phyloP scores from a whole-genome alignment of 2,888 invertebrate species.

The Dione juno region DNA sequence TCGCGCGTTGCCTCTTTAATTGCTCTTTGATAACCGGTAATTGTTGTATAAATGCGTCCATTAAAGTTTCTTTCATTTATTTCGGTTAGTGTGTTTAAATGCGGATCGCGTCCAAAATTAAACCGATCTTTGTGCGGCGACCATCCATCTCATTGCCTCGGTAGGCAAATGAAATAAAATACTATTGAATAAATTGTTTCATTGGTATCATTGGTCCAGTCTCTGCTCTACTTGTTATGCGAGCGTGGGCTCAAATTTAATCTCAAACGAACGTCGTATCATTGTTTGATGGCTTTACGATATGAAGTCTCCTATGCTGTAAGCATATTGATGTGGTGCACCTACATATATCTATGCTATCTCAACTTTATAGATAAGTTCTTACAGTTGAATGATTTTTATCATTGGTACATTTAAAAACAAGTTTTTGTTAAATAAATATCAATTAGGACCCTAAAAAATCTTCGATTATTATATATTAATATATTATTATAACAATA shows the following conservation, averaged over 20 bases:
- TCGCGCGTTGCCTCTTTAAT: slow-evolving; percentile 71
- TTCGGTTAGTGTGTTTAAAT: slow-evolving; percentile 58
- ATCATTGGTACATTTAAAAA: neutral
- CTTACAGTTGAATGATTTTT: neutral
- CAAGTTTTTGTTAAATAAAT: too few species aligned
- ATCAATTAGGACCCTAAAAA: too few species aligned
- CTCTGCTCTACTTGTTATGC: slow-evolving; percentile 56
- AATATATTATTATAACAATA: too few species aligned
- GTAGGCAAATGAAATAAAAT: slow-evolving; percentile 36
- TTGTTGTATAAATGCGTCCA: slow-evolving; percentile 72
- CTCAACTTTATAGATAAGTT: neutral
- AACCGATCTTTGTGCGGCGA: slow-evolving; percentile 30
- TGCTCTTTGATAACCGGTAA: slow-evolving; percentile 74
- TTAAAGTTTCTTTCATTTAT: slow-evolving; percentile 66
- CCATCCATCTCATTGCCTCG: slow-evolving; percentile 28
- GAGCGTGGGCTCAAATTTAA: slow-evolving; percentile 67
- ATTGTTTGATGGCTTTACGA: slow-evolving; percentile 59
- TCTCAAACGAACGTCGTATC: slow-evolving; percentile 56
- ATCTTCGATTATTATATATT: too few species aligned
- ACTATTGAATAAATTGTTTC: slow-evolving; percentile 28
- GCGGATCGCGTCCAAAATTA: slow-evolving; percentile 57
- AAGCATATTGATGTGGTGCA: slow-evolving; percentile 34
- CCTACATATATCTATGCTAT: neutral
- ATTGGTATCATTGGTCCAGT: slow-evolving; percentile 26
- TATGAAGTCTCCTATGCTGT: slow-evolving; percentile 45